These are phyloP conservation scores for Thinocorus orbignyianus DNA, from an alignment of 2,113 vertebrate genomes.

Conservation along the genomic window DNA sequence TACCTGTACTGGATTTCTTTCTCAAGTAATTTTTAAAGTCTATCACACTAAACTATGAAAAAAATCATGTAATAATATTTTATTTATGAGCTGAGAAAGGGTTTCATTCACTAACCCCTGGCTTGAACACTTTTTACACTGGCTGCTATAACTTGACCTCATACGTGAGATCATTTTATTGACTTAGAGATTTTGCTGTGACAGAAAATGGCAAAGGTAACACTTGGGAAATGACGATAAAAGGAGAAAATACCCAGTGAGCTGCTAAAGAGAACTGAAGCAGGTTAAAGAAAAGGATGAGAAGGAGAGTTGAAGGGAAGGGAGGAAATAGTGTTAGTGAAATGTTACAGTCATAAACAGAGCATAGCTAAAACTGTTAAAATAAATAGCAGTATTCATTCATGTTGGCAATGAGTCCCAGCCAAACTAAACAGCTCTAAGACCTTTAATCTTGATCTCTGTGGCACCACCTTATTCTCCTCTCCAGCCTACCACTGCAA, in stretches of 20 bases:
- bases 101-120: neutral
- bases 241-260: neutral
- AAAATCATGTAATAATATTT: neutral
- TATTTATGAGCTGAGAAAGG: neutral
- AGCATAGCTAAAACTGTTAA: neutral
- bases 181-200: neutral
- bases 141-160: neutral
- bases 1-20: neutral
- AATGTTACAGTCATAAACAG: constrained; percentile 2
- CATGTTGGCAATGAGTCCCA: neutral
- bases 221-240: neutral
- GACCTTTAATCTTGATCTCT: neutral
- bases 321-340: neutral
- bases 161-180: neutral
- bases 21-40: constrained; percentile 13
- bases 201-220: neutral
- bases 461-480: neutral
- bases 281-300: neutral
- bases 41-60: neutral
- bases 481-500: neutral
- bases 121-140: neutral
- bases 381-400: constrained; percentile 18
- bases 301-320: neutral
- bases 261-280: neutral
- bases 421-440: constrained; percentile 9